Evolutionary conservation across 2,797 vertebrate genomes (phyloP).

Genomic region (Microctenopoma lineatum): DNA sequence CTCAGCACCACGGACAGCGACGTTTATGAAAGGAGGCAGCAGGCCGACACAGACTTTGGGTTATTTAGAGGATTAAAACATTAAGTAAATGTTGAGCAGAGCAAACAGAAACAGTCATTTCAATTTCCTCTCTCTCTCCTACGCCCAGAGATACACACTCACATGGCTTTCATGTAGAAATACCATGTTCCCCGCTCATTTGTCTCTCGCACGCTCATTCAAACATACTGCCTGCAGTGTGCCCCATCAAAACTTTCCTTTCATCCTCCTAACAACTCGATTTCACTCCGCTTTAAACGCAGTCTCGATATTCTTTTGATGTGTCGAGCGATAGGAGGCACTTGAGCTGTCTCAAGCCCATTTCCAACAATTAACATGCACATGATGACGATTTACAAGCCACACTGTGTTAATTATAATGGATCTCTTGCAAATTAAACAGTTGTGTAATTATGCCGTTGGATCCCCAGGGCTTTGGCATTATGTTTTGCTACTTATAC

Average conservation of each 20-base stretch:
- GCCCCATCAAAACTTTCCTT: slow-evolving; percentile 31
- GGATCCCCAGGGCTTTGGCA: slow-evolving; percentile 54
- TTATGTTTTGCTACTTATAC: slow-evolving; percentile 74
- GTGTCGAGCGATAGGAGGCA: slow-evolving; percentile 48
- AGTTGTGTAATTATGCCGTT: slow-evolving; percentile 69
- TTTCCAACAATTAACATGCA: slow-evolving; percentile 56
- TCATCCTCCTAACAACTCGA: slow-evolving; percentile 39
- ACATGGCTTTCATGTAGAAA: slow-evolving; percentile 23
- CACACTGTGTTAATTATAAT: slow-evolving; percentile 64
- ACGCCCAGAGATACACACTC: background rate
- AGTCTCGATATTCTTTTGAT: slow-evolving; percentile 46
- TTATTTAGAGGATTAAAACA: slow-evolving; percentile 47
- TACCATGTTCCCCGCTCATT: slow-evolving; percentile 16
- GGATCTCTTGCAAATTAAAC: slow-evolving; percentile 74
- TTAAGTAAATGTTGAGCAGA: slow-evolving; percentile 27
- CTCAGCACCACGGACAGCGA: slow-evolving; percentile 69
- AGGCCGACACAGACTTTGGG: slow-evolving; percentile 14
- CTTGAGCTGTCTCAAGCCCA: slow-evolving; percentile 43
- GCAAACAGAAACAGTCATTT: slow-evolving; percentile 39
- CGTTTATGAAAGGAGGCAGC: slow-evolving; percentile 5
- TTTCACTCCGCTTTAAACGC: slow-evolving; percentile 14
- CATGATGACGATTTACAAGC: slow-evolving; percentile 56
- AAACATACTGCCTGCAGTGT: slow-evolving; percentile 33
- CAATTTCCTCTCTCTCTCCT: slow-evolving; percentile 3
- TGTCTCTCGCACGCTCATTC: slow-evolving; percentile 18